These are phyloP conservation scores for Drosophila kambysellisi DNA, from an alignment of 2,888 invertebrate species.

Conservation along the genomic window DNA sequence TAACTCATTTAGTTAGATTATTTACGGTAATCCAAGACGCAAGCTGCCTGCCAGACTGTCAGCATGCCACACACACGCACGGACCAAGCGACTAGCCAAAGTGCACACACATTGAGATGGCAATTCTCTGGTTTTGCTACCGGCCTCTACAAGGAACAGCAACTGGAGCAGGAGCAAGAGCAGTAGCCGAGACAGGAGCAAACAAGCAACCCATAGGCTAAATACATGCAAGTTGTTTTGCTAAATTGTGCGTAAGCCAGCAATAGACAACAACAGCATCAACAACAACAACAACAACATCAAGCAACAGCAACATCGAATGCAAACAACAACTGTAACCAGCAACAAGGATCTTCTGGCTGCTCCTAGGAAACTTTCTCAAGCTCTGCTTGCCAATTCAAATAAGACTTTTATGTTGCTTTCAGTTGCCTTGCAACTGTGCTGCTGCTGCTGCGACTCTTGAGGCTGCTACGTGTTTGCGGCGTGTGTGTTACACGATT, in stretches of 20 bases:
- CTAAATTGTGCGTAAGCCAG: conserved; percentile 79
- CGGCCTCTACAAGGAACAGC: conserved; percentile 16
- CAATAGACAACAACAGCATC: conserved; percentile 40
- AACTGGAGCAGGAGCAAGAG: not conserved
- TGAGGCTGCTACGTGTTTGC: conserved; percentile 69
- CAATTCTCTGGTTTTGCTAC: conserved; percentile 23
- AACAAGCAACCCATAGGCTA: conserved; percentile 59
- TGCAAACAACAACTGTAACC: conserved; percentile 28
- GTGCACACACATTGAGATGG: conserved; percentile 35
- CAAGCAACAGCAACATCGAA: not conserved
- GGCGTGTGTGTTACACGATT: conserved; percentile 78
- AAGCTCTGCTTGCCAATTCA: conserved; percentile 77
- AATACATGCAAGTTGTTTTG: conserved; percentile 80
- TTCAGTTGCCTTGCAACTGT: conserved; percentile 38
- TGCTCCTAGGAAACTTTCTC: conserved; percentile 64
- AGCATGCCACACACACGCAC: conserved; percentile 9
- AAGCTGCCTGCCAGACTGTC: conserved; percentile 39
- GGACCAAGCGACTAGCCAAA: conserved; percentile 52
- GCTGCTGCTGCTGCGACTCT: conserved; percentile 47
- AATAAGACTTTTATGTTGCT: conserved; percentile 79
- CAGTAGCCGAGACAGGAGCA: conserved; percentile 3
- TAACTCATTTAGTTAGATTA: conserved; percentile 79
- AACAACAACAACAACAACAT: conserved; percentile 3
- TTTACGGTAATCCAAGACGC: conserved; percentile 78
- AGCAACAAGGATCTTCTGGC: conserved; percentile 46